Evolutionary conservation across 2,113 vertebrate genomes (phyloP).

Genomic region (Gavia stellata): DNA sequence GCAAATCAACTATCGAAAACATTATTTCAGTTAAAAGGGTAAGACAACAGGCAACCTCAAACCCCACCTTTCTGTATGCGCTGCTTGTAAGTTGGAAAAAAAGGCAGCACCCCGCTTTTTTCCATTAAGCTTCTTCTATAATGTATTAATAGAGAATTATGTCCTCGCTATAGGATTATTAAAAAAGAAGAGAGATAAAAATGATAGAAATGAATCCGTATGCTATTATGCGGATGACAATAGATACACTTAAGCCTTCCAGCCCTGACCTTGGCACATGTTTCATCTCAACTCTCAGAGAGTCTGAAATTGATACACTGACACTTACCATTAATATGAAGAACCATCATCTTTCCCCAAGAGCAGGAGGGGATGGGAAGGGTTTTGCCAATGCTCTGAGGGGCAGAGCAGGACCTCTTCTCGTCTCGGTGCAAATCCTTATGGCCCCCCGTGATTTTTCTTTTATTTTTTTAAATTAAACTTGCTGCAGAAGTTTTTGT

Average conservation of each 20-base stretch:
- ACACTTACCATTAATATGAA: slow-evolving; percentile 56
- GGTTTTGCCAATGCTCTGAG: neutral
- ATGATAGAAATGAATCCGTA: slow-evolving; percentile 62
- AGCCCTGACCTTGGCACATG: slow-evolving; percentile 67
- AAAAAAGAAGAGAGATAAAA: slow-evolving; percentile 62
- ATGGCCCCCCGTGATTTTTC: rapidly evolving
- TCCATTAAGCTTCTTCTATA: slow-evolving; percentile 60
- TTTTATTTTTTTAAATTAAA: neutral
- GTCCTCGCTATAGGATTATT: slow-evolving; percentile 59
- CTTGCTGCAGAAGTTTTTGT: neutral
- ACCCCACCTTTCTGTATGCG: neutral
- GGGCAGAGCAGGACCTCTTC: neutral
- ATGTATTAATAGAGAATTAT: slow-evolving; percentile 67
- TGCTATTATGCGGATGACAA: slow-evolving; percentile 63
- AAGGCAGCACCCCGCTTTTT: slow-evolving; percentile 49
- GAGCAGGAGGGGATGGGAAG: neutral
- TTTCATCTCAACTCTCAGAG: slow-evolving; percentile 43
- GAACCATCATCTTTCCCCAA: slow-evolving; percentile 31
- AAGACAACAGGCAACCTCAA: neutral
- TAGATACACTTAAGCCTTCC: slow-evolving; percentile 66
- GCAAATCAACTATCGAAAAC: neutral
- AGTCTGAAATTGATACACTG: slow-evolving; percentile 61
- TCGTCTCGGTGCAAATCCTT: neutral
- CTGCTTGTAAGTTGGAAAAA: neutral
- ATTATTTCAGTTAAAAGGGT: neutral